phyloP scores from a whole-genome alignment of 2,888 invertebrate genomes.

The Drosophila histrio region DNA sequence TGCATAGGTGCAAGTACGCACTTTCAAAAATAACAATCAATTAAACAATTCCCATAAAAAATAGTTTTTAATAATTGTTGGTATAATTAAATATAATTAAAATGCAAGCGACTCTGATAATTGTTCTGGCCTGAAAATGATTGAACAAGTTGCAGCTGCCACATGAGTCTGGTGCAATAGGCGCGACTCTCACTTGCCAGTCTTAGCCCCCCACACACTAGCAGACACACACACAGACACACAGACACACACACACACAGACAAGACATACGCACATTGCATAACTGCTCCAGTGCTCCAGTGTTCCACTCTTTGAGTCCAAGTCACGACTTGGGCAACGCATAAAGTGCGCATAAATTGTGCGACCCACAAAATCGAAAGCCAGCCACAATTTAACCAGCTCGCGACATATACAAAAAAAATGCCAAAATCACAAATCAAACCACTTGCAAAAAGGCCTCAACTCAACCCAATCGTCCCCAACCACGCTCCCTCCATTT shows the following conservation, averaged over 20 bases:
- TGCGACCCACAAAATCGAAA: slow-evolving; percentile 71
- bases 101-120: slow-evolving; percentile 31
- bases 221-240: slow-evolving; percentile 2
- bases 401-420: slow-evolving; percentile 29
- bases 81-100: slow-evolving; percentile 29
- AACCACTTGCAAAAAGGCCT: slow-evolving; percentile 48
- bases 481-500: not conserved
- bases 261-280: slow-evolving; percentile 34
- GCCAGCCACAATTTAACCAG: slow-evolving; percentile 48
- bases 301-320: slow-evolving; percentile 33
- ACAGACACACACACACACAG: not conserved
- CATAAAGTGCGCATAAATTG: slow-evolving; percentile 75
- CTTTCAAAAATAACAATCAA: not conserved
- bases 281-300: slow-evolving; percentile 35
- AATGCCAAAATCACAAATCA: slow-evolving; percentile 59
- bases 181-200: slow-evolving; percentile 50
- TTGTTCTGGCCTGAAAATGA: slow-evolving; percentile 44
- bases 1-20: not conserved
- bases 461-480: slow-evolving; percentile 16
- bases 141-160: slow-evolving; percentile 43
- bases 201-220: slow-evolving; percentile 8
- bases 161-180: slow-evolving; percentile 39
- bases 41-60: not conserved
- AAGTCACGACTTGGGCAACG: slow-evolving; percentile 70
- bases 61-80: slow-evolving; percentile 4